Conservation (phyloP, 2,113 vertebrate genomes). For the Aramus guarauna region DNA sequence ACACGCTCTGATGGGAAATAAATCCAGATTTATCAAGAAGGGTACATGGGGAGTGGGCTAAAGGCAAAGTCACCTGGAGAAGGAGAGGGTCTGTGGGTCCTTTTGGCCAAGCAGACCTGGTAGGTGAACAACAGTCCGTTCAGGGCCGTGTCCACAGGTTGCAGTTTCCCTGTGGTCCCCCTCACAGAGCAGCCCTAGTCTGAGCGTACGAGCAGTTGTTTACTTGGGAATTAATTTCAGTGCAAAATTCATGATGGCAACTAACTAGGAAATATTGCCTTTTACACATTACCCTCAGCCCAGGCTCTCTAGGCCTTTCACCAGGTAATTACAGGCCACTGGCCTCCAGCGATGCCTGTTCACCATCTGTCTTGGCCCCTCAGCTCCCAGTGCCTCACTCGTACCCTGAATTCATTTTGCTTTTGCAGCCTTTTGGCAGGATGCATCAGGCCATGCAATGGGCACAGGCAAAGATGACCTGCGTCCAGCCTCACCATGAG, state of each 20-base stretch:
- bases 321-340: rapidly evolving
- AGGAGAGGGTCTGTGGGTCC: neutral
- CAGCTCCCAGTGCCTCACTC: neutral
- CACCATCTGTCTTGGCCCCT: rapidly evolving
- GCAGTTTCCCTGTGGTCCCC: rapidly evolving
- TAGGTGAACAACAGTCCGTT: rapidly evolving
- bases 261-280: neutral
- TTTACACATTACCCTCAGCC: neutral
- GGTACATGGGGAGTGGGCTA: rapidly evolving
- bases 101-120: neutral
- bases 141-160: rapidly evolving
- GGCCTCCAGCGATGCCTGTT: neutral
- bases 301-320: neutral
- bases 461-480: no score
- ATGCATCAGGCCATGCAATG: neutral
- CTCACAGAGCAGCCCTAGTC: rapidly evolving
- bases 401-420: neutral
- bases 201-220: rapidly evolving
- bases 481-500: neutral
- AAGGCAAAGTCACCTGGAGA: neutral
- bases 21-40: neutral
- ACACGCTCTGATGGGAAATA: neutral
- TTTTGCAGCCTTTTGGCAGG: neutral
- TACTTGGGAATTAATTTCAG: neutral
- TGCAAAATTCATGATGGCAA: neutral